These are phyloP conservation scores for Drosophila neocordata DNA, from an alignment of 1,140 invertebrate species.

Conservation along the genomic window DNA sequence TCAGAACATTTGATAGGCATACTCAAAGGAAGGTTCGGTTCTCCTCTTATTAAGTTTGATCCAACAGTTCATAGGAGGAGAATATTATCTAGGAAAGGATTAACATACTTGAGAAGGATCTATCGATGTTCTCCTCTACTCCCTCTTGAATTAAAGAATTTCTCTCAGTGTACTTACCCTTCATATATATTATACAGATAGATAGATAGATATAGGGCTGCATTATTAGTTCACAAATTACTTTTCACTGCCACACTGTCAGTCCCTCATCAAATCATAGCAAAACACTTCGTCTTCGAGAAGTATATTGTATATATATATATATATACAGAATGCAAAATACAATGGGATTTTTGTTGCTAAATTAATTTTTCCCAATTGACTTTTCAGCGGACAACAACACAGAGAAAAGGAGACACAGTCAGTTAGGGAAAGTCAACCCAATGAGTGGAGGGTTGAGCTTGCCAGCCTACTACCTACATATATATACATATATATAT, in stretches of 20 bases:
- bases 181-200: background rate
- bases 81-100: too few relatives aligned
- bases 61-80: too few relatives aligned
- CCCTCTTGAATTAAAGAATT: background rate
- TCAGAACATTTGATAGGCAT: too few relatives aligned
- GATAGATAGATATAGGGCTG: slow-evolving; percentile 13
- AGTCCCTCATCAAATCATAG: slow-evolving; percentile 80
- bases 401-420: slow-evolving; percentile 13
- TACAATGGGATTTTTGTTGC: slow-evolving; percentile 71
- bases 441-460: slow-evolving; percentile 47
- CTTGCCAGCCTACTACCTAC: slow-evolving; percentile 25
- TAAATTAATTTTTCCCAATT: slow-evolving; percentile 82
- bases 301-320: background rate
- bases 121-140: too few relatives aligned
- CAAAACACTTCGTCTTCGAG: slow-evolving; percentile 65
- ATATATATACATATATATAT: too few relatives aligned
- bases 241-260: slow-evolving; percentile 80
- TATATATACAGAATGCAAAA: slow-evolving; percentile 24
- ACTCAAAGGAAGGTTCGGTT: too few relatives aligned
- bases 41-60: too few relatives aligned
- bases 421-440: slow-evolving; percentile 46
- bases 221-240: slow-evolving; percentile 79
- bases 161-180: slow-evolving; percentile 40
- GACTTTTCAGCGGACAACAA: slow-evolving; percentile 56
- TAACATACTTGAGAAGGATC: too few relatives aligned